Evolutionary conservation across 2,113 vertebrate genomes (phyloP).

Genomic region (Bambusicola thoracicus): DNA sequence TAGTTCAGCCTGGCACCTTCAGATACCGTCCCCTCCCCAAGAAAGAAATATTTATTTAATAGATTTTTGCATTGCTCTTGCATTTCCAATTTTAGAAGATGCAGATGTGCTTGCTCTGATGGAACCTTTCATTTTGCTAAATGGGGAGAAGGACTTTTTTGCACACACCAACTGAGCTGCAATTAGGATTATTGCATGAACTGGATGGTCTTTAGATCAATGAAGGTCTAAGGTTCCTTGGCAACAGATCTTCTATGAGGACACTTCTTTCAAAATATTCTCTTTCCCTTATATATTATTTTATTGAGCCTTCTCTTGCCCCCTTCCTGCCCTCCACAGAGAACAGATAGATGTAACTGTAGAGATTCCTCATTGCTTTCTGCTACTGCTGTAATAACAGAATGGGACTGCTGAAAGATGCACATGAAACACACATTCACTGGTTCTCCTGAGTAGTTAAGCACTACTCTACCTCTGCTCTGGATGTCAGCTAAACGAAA

Average conservation of each 20-base stretch:
- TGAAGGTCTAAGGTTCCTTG: conserved; percentile 27
- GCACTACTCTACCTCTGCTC: neutral
- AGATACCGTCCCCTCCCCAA: neutral
- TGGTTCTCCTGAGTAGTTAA: neutral
- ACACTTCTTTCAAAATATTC: conserved; percentile 26
- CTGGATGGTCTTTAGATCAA: no score
- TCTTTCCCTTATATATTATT: neutral
- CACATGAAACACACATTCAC: neutral
- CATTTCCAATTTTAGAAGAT: conserved; percentile 60
- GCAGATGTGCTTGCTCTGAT: conserved; percentile 44
- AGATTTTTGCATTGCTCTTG: conserved; percentile 48
- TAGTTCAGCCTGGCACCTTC: conserved; percentile 49
- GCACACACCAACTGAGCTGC: conserved; percentile 48
- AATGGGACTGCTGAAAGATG: neutral
- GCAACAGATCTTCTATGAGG: conserved; percentile 29
- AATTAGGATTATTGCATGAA: conserved; percentile 64
- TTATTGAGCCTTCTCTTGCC: conserved; percentile 26
- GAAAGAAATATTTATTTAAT: conserved; percentile 63
- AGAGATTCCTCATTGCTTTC: conserved; percentile 1
- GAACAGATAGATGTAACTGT: neutral
- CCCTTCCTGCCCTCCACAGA: neutral
- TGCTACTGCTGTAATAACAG: conserved; percentile 12
- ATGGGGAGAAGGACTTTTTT: conserved; percentile 40
- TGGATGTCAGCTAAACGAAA: conserved; percentile 45
- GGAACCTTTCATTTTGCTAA: conserved; percentile 63